Percentiles rank a stretch among this genome's conserved stretches.
phyloP scores from a whole-genome alignment of 2,113 vertebrate genomes.

The Melanocharis versteri region DNA sequence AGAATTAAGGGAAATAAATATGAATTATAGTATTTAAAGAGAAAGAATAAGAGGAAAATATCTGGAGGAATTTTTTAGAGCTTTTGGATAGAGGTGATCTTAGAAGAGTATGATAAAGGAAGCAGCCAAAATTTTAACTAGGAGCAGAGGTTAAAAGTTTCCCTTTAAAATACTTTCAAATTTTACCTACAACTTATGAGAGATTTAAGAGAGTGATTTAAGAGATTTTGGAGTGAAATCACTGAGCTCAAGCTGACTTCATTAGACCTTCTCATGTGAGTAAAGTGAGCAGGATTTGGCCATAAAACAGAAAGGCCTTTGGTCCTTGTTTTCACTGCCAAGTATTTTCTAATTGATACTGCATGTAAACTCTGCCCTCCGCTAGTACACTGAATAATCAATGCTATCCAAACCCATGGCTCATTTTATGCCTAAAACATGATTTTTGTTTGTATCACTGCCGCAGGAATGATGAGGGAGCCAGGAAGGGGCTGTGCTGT shows the following conservation, averaged over 20 bases:
- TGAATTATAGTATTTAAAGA: background rate
- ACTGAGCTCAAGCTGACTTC: background rate
- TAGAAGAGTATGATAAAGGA: background rate
- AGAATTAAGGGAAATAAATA: background rate
- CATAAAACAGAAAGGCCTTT: background rate
- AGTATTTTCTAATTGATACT: conserved; percentile 50
- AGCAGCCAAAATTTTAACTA: background rate
- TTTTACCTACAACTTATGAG: background rate
- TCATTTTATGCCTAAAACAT: background rate
- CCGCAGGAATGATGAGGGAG: background rate
- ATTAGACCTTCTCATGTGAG: conserved; percentile 2
- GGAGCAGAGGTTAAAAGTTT: background rate
- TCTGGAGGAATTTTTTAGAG: background rate
- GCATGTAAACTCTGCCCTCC: conserved; percentile 52
- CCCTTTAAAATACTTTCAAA: background rate
- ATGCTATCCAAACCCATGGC: background rate
- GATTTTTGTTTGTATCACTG: conserved; percentile 34
- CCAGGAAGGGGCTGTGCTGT: background rate
- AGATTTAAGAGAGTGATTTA: background rate
- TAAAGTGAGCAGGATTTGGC: conserved; percentile 39
- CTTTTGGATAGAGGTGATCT: background rate
- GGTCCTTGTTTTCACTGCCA: conserved; percentile 31
- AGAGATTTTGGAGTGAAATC: background rate
- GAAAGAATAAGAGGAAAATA: background rate
- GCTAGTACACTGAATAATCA: conserved; percentile 36